Conservation (phyloP, 2,888 invertebrate genomes). For the Asteroscopus sphinx region DNA sequence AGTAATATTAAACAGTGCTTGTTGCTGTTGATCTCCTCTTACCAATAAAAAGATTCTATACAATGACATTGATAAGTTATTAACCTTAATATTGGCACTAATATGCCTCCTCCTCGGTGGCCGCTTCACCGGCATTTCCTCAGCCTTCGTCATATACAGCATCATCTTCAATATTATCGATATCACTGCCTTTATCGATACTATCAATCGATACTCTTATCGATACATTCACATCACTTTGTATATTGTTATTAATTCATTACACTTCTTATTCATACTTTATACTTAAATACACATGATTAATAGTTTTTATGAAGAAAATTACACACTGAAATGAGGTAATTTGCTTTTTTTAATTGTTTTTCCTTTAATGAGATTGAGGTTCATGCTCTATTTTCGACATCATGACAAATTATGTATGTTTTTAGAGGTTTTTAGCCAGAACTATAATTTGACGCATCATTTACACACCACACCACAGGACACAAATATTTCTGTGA, state of each 20-base stretch:
- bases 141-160: slow-evolving; percentile 81
- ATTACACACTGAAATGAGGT: slow-evolving; percentile 39
- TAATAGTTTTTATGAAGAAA: slow-evolving; percentile 23
- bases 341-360: slow-evolving; percentile 6
- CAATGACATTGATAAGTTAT: too few relatives aligned
- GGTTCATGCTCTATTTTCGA: slow-evolving; percentile 14
- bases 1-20: too few relatives aligned
- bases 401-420: neutral
- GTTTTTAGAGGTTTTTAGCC: too few relatives aligned
- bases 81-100: slow-evolving; percentile 86
- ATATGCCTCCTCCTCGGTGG: slow-evolving; percentile 80
- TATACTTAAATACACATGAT: slow-evolving; percentile 32
- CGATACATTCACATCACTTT: slow-evolving; percentile 55
- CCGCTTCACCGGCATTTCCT: slow-evolving; percentile 78
- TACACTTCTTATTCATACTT: slow-evolving; percentile 37
- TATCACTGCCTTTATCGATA: slow-evolving; percentile 55
- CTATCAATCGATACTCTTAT: slow-evolving; percentile 41
- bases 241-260: slow-evolving; percentile 17
- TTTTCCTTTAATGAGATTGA: slow-evolving; percentile 26
- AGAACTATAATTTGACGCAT: too few relatives aligned
- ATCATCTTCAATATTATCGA: slow-evolving; percentile 72
- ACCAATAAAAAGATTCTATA: too few relatives aligned
- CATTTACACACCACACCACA: too few relatives aligned
- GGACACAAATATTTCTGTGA: too few relatives aligned
- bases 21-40: too few relatives aligned